Evolutionary conservation across 2,888 invertebrate species (phyloP).

Genomic region (Halocaridina rubra): DNA sequence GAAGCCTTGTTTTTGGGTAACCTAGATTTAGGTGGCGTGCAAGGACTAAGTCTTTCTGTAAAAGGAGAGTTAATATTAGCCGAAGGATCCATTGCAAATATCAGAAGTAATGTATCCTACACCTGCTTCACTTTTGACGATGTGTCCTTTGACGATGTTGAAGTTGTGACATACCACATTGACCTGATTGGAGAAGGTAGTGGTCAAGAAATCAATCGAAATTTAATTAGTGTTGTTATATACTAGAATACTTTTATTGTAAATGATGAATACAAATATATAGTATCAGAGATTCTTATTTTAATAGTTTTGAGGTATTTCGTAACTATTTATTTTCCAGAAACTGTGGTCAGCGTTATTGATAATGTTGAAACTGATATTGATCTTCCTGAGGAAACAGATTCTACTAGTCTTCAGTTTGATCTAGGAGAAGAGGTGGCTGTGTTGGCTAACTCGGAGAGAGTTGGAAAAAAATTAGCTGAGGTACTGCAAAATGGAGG

Average conservation of each 20-base stretch:
- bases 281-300: too few species aligned
- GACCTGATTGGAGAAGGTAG: conserved; percentile 18
- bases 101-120: conserved; percentile 28
- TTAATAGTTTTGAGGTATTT: too few species aligned
- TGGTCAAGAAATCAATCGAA: too few species aligned
- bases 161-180: conserved; percentile 15
- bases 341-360: too few species aligned
- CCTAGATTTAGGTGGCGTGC: conserved; percentile 40
- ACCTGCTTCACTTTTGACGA: conserved; percentile 1
- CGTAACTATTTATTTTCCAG: too few species aligned
- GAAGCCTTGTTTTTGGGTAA: conserved; percentile 36
- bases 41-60: background rate
- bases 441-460: conserved; percentile 26
- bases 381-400: too few species aligned
- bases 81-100: background rate
- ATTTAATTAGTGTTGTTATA: background rate
- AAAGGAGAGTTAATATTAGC: conserved; percentile 25
- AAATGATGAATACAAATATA: too few species aligned
- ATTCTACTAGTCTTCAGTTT: conserved; percentile 16
- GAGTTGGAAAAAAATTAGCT: conserved; percentile 11
- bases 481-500: conserved; percentile 36
- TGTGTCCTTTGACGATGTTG: background rate
- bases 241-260: background rate
- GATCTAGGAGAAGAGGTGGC: conserved; percentile 5
- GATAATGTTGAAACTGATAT: too few species aligned